Conservation (phyloP, 2,888 invertebrate species). For the Archaeoteleia sp. region DNA sequence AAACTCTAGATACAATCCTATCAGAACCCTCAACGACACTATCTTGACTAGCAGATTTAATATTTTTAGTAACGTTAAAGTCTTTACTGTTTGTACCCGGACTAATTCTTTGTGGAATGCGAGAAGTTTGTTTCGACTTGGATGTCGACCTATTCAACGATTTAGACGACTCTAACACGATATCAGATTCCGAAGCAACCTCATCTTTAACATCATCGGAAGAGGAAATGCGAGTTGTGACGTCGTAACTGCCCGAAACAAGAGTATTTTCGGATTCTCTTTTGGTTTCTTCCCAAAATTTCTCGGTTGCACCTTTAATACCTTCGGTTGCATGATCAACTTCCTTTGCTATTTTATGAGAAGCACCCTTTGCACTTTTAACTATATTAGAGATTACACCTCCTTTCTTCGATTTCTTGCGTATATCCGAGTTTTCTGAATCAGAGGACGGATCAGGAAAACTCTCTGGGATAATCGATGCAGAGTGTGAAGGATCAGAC, state of each 20-base stretch:
- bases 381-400: slow-evolving; percentile 61
- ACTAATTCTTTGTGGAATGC: slow-evolving; percentile 66
- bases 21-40: slow-evolving; percentile 53
- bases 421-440: slow-evolving; percentile 50
- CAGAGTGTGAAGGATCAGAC: slow-evolving; percentile 21
- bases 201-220: slow-evolving; percentile 50
- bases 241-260: slow-evolving; percentile 62
- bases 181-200: slow-evolving; percentile 53
- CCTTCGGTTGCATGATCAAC: slow-evolving; percentile 60
- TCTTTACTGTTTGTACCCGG: slow-evolving; percentile 49
- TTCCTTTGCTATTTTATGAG: slow-evolving; percentile 59
- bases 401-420: slow-evolving; percentile 58
- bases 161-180: slow-evolving; percentile 57
- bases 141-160: slow-evolving; percentile 47
- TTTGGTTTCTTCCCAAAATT: slow-evolving; percentile 60
- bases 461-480: too few species aligned
- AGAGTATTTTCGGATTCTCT: slow-evolving; percentile 58
- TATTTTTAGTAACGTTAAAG: slow-evolving; percentile 3
- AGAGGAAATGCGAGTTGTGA: slow-evolving; percentile 56
- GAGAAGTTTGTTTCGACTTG: slow-evolving; percentile 55
- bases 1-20: slow-evolving; percentile 61
- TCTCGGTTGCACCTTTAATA: slow-evolving; percentile 56
- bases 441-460: slow-evolving; percentile 50
- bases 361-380: slow-evolving; percentile 59
- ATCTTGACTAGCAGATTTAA: slow-evolving; percentile 50